Evolutionary conservation across 2,888 invertebrate genomes (phyloP).

Genomic region (Cacoxenus indagator): DNA sequence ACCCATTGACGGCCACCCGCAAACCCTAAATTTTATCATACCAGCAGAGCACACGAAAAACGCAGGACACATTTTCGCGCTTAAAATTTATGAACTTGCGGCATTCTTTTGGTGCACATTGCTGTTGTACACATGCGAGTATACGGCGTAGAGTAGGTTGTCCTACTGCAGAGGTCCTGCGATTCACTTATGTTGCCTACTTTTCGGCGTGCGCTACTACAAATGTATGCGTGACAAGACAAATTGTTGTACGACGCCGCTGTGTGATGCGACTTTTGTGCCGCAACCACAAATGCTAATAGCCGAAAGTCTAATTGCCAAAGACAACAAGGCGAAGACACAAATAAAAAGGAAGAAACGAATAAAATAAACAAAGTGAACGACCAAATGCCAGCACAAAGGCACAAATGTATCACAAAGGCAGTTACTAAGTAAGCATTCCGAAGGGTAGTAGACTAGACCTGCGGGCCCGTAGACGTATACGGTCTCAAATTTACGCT

Average conservation of each 20-base stretch:
- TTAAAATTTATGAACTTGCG: constrained; percentile 53
- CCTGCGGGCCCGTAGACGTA: no score
- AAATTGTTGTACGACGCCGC: constrained; percentile 30
- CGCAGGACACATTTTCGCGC: neutral
- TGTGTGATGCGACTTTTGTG: neutral
- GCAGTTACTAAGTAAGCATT: neutral
- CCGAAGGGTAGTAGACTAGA: neutral
- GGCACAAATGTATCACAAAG: neutral
- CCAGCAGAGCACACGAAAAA: neutral
- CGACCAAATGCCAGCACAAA: neutral
- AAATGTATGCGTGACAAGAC: constrained; percentile 40
- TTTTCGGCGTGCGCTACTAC: constrained; percentile 35
- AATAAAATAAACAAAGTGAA: neutral
- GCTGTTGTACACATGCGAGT: constrained; percentile 1
- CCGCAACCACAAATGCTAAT: constrained; percentile 17
- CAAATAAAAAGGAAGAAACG: neutral
- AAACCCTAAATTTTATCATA: neutral
- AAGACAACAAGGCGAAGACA: constrained; percentile 10
- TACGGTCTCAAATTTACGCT: no score
- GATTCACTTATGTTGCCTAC: constrained; percentile 44
- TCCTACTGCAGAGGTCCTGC: neutral
- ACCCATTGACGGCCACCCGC: constrained; percentile 3
- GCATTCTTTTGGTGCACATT: constrained; percentile 36
- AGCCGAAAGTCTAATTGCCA: constrained; percentile 17
- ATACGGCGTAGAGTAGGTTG: neutral